Conservation (phyloP, 2,113 vertebrate species). For the Sebastes schlegelii region DNA sequence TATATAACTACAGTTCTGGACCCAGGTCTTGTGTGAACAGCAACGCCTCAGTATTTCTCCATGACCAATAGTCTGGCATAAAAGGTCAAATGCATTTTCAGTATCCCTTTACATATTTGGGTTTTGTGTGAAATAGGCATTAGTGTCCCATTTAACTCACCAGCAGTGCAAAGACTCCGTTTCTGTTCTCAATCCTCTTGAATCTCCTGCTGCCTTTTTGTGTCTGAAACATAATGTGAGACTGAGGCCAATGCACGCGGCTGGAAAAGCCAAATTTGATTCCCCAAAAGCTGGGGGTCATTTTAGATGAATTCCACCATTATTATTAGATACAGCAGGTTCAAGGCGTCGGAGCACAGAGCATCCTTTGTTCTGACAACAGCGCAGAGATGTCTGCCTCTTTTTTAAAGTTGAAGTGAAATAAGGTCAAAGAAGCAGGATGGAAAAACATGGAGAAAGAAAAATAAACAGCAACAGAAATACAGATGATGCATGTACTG, state of each 20-base stretch:
- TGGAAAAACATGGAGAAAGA: constrained; percentile 46
- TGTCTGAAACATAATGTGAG: constrained; percentile 87
- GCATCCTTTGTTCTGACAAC: constrained; percentile 5
- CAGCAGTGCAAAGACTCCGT: constrained; percentile 89
- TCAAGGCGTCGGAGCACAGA: constrained; percentile 19
- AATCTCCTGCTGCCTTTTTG: constrained; percentile 90
- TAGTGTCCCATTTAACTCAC: constrained; percentile 79
- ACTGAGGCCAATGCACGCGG: constrained; percentile 76
- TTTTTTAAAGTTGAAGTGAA: background rate
- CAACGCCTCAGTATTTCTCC: background rate
- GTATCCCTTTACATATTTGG: constrained; percentile 5
- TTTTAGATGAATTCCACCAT: constrained; percentile 24
- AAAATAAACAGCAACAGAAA: constrained; percentile 48
- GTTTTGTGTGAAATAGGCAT: constrained; percentile 37
- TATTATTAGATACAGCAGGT: background rate
- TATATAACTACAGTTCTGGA: background rate
- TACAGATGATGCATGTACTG: constrained; percentile 27
- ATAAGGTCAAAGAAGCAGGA: constrained; percentile 33
- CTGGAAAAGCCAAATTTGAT: constrained; percentile 45
- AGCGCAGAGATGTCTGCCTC: constrained; percentile 4
- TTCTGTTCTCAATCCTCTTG: constrained; percentile 91
- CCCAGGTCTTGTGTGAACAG: constrained; percentile 1
- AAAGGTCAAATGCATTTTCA: constrained; percentile 25
- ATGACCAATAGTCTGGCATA: constrained; percentile 1
- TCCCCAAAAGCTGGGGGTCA: constrained; percentile 23